Evolutionary conservation across 2,888 invertebrate species (phyloP).

Genomic region (Drymonia ruficornis): DNA sequence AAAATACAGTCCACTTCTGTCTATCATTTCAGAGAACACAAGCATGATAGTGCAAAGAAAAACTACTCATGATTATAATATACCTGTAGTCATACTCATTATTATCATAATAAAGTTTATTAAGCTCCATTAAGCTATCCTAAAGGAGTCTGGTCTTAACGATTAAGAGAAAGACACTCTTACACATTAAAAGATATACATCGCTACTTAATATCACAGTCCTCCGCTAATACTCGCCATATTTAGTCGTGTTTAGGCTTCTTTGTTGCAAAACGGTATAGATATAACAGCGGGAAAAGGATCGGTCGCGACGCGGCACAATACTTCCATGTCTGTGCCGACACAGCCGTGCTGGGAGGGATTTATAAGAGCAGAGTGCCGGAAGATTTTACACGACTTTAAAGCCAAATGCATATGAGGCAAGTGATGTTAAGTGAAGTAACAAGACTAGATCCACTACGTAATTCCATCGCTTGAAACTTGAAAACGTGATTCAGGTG

Average conservation of each 20-base stretch:
- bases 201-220: background rate
- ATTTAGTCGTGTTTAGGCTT: background rate
- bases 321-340: slow-evolving; percentile 58
- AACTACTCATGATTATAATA: too few relatives aligned
- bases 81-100: too few relatives aligned
- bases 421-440: too few relatives aligned
- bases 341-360: slow-evolving; percentile 45
- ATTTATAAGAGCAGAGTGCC: slow-evolving; percentile 68
- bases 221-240: background rate
- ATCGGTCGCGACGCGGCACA: slow-evolving; percentile 37
- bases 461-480: too few relatives aligned
- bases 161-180: background rate
- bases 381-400: slow-evolving; percentile 37
- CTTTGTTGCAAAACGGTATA: slow-evolving; percentile 13
- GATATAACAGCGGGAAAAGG: slow-evolving; percentile 26
- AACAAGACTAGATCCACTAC: too few relatives aligned
- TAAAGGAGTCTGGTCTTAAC: too few relatives aligned
- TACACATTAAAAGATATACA: background rate
- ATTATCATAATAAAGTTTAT: background rate
- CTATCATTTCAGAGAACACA: too few relatives aligned
- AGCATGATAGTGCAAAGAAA: too few relatives aligned
- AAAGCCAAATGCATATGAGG: slow-evolving; percentile 6
- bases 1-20: too few relatives aligned
- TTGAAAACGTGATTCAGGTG: too few relatives aligned
- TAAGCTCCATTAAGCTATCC: background rate